phyloP scores from a whole-genome alignment of 2,888 invertebrate genomes.

The Lycocerus yunnanus region DNA sequence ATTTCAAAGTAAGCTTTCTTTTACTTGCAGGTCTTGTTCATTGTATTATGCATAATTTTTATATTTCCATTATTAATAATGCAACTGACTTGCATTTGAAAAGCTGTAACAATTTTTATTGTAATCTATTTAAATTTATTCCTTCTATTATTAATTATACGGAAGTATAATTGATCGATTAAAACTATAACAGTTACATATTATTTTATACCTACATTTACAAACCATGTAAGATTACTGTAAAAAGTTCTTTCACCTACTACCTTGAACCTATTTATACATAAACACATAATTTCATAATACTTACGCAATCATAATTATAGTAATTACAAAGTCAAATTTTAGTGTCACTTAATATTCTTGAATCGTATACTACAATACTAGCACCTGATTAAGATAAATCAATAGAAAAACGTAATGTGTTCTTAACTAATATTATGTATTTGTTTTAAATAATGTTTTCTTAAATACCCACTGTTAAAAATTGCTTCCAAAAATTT shows the following conservation, averaged over 20 bases:
- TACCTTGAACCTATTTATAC: slow-evolving; percentile 1
- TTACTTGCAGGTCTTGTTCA: not conserved
- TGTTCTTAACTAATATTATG: not conserved
- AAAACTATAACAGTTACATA: not conserved
- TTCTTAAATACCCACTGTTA: too few relatives aligned
- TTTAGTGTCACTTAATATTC: not conserved
- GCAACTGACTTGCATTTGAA: not conserved
- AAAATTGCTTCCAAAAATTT: not conserved
- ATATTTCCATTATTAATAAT: not conserved
- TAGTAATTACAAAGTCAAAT: slow-evolving; percentile 1
- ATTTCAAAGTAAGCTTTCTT: not conserved
- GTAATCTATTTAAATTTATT: not conserved
- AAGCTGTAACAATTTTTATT: not conserved
- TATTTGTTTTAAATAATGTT: not conserved
- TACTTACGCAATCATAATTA: not conserved
- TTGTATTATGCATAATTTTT: not conserved
- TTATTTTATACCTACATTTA: not conserved
- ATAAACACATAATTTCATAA: not conserved
- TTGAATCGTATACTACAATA: not conserved
- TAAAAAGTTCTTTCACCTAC: slow-evolving; percentile 2
- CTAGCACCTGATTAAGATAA: not conserved
- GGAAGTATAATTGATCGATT: not conserved
- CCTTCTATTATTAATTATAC: not conserved
- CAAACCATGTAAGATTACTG: not conserved
- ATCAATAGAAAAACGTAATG: not conserved